Conservation (phyloP, 2,113 vertebrate species). For the Danio rerio region DNA sequence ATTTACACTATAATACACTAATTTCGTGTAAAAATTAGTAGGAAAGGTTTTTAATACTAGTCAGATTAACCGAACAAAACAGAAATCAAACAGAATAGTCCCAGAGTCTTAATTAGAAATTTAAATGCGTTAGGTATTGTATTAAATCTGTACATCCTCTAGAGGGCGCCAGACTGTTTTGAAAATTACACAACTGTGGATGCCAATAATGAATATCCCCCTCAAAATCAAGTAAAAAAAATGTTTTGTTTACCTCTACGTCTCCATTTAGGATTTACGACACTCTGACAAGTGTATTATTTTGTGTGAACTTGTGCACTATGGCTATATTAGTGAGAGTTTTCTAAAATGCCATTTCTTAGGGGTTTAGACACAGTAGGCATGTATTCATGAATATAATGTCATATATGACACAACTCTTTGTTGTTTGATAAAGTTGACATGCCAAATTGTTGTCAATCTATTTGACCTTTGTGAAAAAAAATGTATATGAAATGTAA, state of each 20-base stretch:
- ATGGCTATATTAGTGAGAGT: not conserved
- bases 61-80: too few relatives aligned
- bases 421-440: not conserved
- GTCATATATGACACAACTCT: not conserved
- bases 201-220: too few relatives aligned
- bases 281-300: not conserved
- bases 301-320: not conserved
- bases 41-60: too few relatives aligned
- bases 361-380: not conserved
- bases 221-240: too few relatives aligned
- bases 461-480: not conserved
- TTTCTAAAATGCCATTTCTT: too few relatives aligned
- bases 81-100: too few relatives aligned
- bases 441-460: not conserved
- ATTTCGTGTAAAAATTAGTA: too few relatives aligned
- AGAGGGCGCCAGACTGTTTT: slow-evolving; percentile 51
- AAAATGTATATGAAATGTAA: too few relatives aligned
- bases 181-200: not conserved
- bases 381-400: not conserved
- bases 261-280: not conserved
- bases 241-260: too few relatives aligned
- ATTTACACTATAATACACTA: too few relatives aligned
- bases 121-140: not conserved
- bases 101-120: not conserved
- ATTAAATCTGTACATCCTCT: not conserved